Evolutionary conservation across 2,888 invertebrate species (phyloP).

Genomic region (Yponomeuta cagnagella): DNA sequence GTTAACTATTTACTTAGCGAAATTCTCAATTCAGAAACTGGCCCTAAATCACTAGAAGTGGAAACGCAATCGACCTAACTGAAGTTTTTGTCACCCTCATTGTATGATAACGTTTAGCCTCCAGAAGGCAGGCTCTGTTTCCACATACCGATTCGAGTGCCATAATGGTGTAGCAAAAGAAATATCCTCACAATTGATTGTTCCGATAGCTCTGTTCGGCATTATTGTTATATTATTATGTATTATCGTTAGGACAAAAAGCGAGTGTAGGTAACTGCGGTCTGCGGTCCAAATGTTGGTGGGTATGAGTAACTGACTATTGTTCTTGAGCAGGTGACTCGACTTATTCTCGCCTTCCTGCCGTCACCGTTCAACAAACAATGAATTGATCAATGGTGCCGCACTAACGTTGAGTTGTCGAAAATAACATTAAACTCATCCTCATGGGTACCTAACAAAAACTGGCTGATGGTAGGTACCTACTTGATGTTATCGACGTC

Average conservation of each 20-base stretch:
- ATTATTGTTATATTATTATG: background rate
- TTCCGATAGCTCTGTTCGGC: background rate
- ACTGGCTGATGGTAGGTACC: background rate
- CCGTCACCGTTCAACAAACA: background rate
- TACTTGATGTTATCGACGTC: background rate
- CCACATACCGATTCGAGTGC: background rate
- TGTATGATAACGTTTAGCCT: background rate
- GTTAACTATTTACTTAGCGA: too few species aligned
- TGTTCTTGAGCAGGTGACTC: slow-evolving; percentile 18
- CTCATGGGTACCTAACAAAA: background rate
- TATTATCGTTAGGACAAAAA: background rate
- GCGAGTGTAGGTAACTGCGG: background rate
- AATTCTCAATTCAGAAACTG: too few species aligned
- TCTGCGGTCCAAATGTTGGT: background rate
- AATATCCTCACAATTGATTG: background rate
- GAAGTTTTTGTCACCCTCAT: background rate
- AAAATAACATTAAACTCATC: background rate
- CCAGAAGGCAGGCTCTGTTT: background rate
- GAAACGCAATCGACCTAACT: too few species aligned
- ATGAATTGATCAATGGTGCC: background rate
- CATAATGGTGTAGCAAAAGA: background rate
- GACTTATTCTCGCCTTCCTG: background rate
- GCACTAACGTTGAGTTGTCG: background rate
- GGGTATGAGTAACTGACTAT: slow-evolving; percentile 18
- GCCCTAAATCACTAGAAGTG: too few species aligned